Conservation (phyloP, 2,797 vertebrate genomes). For the Artibeus lituratus region DNA sequence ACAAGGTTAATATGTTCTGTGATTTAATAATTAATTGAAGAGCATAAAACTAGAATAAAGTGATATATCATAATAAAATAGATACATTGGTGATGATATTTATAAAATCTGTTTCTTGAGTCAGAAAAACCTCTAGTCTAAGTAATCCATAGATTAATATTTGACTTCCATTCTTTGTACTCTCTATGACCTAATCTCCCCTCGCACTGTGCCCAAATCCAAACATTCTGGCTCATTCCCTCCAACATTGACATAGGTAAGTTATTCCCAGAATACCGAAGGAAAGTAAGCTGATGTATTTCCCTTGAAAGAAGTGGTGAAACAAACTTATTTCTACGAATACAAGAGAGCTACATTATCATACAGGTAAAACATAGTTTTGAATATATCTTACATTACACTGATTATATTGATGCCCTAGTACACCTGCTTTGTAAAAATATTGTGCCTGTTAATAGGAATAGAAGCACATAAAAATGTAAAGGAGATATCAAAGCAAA, state of each 20-base stretch:
- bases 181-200: background rate
- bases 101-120: background rate
- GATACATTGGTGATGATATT: background rate
- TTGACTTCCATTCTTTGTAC: background rate
- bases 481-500: background rate
- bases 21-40: slow-evolving; percentile 10
- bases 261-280: background rate
- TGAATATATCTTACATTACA: background rate
- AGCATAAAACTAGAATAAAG: background rate
- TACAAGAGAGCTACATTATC: background rate
- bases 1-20: slow-evolving; percentile 18
- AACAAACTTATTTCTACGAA: background rate
- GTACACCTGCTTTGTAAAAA: background rate
- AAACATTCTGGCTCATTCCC: background rate
- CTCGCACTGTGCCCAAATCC: fast-evolving
- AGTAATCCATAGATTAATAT: background rate
- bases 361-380: background rate
- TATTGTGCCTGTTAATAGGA: background rate
- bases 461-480: background rate
- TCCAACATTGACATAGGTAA: background rate
- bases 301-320: background rate
- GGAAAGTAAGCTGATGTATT: background rate
- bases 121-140: background rate
- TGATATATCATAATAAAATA: background rate
- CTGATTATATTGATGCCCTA: background rate